Evolutionary conservation across 2,888 invertebrate species (phyloP).

Genomic region (Neocrepidodera transversa): DNA sequence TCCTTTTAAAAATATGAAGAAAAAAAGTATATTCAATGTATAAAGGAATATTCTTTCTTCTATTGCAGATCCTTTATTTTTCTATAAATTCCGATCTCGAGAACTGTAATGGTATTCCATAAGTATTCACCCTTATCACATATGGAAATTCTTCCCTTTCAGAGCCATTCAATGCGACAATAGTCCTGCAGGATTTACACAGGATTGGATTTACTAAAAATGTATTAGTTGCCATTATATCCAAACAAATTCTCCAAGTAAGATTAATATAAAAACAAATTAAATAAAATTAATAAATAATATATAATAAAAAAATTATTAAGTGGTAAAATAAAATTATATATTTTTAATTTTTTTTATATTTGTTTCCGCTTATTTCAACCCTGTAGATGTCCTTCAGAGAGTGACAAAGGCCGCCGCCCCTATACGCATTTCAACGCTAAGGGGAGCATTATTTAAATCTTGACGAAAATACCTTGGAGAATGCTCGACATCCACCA

Average conservation of each 20-base stretch:
- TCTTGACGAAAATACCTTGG: slow-evolving; percentile 50
- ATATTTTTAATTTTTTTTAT: too few relatives aligned
- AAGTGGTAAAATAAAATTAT: neutral
- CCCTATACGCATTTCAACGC: slow-evolving; percentile 40
- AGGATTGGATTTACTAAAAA: slow-evolving; percentile 14
- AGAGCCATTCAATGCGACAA: slow-evolving; percentile 43
- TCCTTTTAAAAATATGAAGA: neutral
- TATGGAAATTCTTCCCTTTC: slow-evolving; percentile 47
- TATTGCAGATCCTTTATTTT: neutral
- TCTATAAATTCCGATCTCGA: slow-evolving; percentile 1
- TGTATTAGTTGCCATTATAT: too few relatives aligned
- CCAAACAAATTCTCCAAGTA: too few relatives aligned
- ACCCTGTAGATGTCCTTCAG: slow-evolving; percentile 10
- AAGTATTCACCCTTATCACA: slow-evolving; percentile 50
- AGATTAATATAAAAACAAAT: too few relatives aligned
- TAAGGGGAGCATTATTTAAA: slow-evolving; percentile 48
- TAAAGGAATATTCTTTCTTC: neutral
- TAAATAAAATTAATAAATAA: too few relatives aligned
- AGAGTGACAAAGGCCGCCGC: slow-evolving; percentile 28
- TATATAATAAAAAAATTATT: too few relatives aligned
- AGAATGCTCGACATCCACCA: slow-evolving; percentile 42
- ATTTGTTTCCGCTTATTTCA: too few relatives aligned
- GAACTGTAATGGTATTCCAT: slow-evolving; percentile 47
- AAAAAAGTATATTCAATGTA: neutral
- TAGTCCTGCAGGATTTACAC: slow-evolving; percentile 37